These are phyloP conservation scores for Lophotis ruficrista DNA, from an alignment of 2,113 vertebrate genomes.

Conservation along the genomic window DNA sequence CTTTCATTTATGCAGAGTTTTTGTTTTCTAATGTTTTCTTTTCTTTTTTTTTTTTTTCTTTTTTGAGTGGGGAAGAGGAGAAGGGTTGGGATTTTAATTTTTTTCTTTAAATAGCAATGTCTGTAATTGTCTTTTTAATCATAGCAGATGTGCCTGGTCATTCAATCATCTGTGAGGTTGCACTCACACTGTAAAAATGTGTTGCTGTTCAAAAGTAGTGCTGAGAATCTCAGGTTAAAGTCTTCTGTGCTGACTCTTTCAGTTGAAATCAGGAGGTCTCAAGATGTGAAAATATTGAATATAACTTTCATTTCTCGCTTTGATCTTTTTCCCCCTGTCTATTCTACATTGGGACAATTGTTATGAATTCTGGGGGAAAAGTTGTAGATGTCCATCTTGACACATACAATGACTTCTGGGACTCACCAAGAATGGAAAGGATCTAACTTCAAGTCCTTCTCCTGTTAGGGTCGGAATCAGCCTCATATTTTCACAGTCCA, in stretches of 20 bases:
- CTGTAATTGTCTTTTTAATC: not conserved
- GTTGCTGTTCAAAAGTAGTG: fast-evolving
- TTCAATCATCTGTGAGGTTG: not conserved
- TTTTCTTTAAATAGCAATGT: not conserved
- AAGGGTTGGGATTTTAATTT: not conserved
- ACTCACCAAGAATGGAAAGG: not conserved
- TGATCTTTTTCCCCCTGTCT: too few species aligned
- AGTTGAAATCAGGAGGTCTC: not conserved
- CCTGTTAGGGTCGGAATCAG: not conserved
- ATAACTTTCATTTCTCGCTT: not conserved
- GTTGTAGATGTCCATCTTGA: not conserved
- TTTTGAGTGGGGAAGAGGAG: not conserved
- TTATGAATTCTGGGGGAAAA: not conserved
- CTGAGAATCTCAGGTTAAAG: not conserved
- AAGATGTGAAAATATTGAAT: not conserved
- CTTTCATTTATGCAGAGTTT: constrained; percentile 13
- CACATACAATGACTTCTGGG: not conserved
- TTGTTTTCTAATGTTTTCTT: not conserved
- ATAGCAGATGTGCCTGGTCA: not conserved
- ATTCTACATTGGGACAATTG: not conserved
- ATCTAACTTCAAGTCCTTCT: not conserved
- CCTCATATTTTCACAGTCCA: not conserved
- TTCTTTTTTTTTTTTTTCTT: not conserved
- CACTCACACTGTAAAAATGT: not conserved
- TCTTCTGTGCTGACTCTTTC: not conserved